phyloP scores from a whole-genome alignment of 2,797 vertebrate species.

The Gambusia yucatana region DNA sequence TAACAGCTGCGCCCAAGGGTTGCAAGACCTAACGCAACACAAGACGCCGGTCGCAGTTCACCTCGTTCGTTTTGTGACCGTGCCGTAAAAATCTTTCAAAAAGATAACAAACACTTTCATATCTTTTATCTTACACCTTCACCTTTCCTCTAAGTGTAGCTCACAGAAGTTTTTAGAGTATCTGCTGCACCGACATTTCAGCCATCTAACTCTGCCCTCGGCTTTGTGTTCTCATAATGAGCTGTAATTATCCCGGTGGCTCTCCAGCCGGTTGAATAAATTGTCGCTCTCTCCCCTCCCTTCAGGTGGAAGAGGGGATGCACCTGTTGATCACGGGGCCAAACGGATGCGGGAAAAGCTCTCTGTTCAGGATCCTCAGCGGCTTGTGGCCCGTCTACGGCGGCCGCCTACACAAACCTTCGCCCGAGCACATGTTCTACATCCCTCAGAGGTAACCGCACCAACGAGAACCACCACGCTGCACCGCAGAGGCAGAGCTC shows the following conservation, averaged over 20 bases:
- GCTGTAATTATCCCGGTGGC: background rate
- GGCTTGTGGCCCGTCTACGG: slow-evolving; percentile 95
- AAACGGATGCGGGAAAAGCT: slow-evolving; percentile 96
- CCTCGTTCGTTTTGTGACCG: background rate
- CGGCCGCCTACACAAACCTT: slow-evolving; percentile 90
- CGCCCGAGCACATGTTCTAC: slow-evolving; percentile 94
- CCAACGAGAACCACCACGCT: background rate
- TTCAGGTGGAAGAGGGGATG: slow-evolving; percentile 92
- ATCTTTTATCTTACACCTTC: background rate
- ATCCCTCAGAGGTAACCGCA: slow-evolving; percentile 90
- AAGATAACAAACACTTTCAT: background rate
- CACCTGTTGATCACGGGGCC: slow-evolving; percentile 95
- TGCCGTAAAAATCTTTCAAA: background rate
- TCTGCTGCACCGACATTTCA: background rate
- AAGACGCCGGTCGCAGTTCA: background rate
- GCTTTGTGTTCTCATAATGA: too few species aligned
- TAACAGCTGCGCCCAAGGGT: background rate
- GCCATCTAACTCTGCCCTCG: background rate
- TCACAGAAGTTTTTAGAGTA: background rate
- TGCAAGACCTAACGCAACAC: background rate
- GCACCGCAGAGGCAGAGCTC: slow-evolving; percentile 14
- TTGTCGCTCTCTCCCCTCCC: background rate
- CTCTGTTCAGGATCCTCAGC: slow-evolving; percentile 93
- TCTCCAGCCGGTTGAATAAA: slow-evolving; percentile 2
- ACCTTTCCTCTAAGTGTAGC: background rate